Percentiles rank a stretch among this genome's conserved stretches.
phyloP scores from a whole-genome alignment of 1,140 invertebrate genomes.

The Oscheius sp. region DNA sequence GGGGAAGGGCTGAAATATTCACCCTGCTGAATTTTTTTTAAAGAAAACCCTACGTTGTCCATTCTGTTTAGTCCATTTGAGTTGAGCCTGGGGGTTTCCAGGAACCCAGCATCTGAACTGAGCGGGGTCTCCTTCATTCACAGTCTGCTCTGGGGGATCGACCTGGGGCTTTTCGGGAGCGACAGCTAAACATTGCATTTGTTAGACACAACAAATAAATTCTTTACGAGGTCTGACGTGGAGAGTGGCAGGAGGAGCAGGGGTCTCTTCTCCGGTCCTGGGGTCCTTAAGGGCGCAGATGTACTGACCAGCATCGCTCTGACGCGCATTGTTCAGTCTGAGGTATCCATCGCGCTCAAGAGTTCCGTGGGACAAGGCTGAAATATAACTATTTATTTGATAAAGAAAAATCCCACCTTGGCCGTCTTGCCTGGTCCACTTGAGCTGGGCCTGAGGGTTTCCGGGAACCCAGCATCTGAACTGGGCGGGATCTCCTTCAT shows the following conservation, averaged over 20 bases:
- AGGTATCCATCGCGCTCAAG: conserved; percentile 43
- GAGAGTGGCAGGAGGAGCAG: conserved; percentile 29
- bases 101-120: conserved; percentile 40
- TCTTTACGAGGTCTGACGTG: conserved; percentile 29
- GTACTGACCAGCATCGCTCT: conserved; percentile 41
- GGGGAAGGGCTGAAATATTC: conserved; percentile 42
- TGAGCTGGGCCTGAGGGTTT: conserved; percentile 43
- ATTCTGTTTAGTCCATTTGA: conserved; percentile 43
- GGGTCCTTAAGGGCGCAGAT: conserved; percentile 56
- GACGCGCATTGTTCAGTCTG: conserved; percentile 2
- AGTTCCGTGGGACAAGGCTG: neutral
- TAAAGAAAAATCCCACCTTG: conserved; percentile 15
- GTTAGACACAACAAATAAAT: neutral
- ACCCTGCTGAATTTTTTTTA: neutral
- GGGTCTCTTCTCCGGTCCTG: neutral
- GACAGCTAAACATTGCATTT: too few relatives aligned
- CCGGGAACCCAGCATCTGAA: conserved; percentile 43
- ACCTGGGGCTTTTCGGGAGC: conserved; percentile 39
- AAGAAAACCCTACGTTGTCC: conserved; percentile 12
- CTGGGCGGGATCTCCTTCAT: conserved; percentile 35
- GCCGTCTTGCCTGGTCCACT: conserved; percentile 40
- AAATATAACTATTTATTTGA: too few relatives aligned
- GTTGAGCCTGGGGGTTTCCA: conserved; percentile 39
- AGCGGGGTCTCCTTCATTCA: conserved; percentile 31
- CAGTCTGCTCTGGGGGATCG: conserved; percentile 39